Evolutionary conservation across 2,113 vertebrate genomes (phyloP).

Genomic region (Choloepus hoffmanni): DNA sequence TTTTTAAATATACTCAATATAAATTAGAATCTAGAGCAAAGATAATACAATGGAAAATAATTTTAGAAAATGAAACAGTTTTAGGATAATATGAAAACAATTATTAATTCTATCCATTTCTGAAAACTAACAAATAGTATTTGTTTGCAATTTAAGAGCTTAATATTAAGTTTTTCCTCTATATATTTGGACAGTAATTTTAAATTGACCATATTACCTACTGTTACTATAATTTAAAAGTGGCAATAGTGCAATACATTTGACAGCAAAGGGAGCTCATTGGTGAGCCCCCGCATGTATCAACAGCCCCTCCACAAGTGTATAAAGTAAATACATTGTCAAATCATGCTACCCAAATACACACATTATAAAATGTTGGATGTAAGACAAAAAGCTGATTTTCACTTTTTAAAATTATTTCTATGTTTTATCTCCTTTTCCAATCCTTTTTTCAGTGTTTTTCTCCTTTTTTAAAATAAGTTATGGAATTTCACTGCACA

Average conservation of each 20-base stretch:
- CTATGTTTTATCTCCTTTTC: not conserved
- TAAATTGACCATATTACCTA: too few relatives aligned
- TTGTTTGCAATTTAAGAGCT: not conserved
- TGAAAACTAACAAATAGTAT: slow-evolving; percentile 47
- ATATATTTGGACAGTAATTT: not conserved
- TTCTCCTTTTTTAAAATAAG: slow-evolving; percentile 14
- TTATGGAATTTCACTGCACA: not conserved
- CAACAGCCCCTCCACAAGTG: too few relatives aligned
- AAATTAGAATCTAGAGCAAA: slow-evolving; percentile 45
- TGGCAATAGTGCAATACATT: too few relatives aligned
- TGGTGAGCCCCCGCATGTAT: too few relatives aligned
- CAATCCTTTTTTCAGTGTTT: not conserved
- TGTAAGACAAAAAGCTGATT: not conserved
- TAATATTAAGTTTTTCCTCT: slow-evolving; percentile 18
- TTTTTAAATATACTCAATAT: not conserved
- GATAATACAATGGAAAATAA: slow-evolving; percentile 46
- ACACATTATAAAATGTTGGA: not conserved
- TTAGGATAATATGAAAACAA: slow-evolving; percentile 44
- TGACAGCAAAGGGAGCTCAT: too few relatives aligned
- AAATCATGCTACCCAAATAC: too few relatives aligned
- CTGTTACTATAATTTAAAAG: too few relatives aligned
- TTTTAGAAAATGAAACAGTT: not conserved
- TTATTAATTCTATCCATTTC: not conserved
- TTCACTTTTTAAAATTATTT: not conserved
- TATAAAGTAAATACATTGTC: too few relatives aligned